Percentiles rank a stretch among this genome's conserved stretches.
These are phyloP conservation scores for Abscondita cerata DNA, from an alignment of 2,888 invertebrate species.

Conservation along the genomic window DNA sequence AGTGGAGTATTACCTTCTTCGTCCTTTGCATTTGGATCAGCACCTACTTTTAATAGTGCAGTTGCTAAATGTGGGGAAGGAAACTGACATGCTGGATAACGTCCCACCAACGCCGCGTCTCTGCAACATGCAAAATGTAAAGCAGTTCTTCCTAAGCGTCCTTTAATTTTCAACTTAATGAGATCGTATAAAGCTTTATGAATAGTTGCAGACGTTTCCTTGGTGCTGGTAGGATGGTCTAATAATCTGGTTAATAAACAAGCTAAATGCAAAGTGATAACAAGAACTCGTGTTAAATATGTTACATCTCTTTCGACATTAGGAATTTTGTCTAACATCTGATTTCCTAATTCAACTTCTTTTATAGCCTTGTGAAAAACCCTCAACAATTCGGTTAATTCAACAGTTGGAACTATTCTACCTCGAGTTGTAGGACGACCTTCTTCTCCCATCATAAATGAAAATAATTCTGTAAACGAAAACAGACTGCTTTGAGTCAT, in stretches of 20 bases:
- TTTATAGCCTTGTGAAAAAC: slow-evolving; percentile 84
- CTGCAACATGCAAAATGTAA: slow-evolving; percentile 86
- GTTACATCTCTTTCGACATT: slow-evolving; percentile 75
- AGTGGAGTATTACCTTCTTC: slow-evolving; percentile 87
- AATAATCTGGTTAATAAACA: slow-evolving; percentile 75
- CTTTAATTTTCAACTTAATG: slow-evolving; percentile 70
- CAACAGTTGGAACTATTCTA: slow-evolving; percentile 79
- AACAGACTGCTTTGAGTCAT: slow-evolving; percentile 94
- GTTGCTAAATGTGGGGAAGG: slow-evolving; percentile 74
- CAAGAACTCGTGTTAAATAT: slow-evolving; percentile 82
- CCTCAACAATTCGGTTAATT: slow-evolving; percentile 80
- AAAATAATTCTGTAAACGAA: slow-evolving; percentile 94
- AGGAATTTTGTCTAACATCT: slow-evolving; percentile 65
- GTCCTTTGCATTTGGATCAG: slow-evolving; percentile 80
- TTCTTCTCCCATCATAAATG: slow-evolving; percentile 91
- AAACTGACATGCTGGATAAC: slow-evolving; percentile 74
- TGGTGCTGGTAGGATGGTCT: slow-evolving; percentile 53
- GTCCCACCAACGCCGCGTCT: slow-evolving; percentile 73
- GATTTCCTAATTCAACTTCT: slow-evolving; percentile 73
- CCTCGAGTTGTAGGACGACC: slow-evolving; percentile 67
- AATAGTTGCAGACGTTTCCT: slow-evolving; percentile 64
- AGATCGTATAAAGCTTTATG: slow-evolving; percentile 79
- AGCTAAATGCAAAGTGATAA: slow-evolving; percentile 85
- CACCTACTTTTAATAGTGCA: slow-evolving; percentile 80
- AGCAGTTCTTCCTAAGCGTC: slow-evolving; percentile 72